These are phyloP conservation scores for Trichomycterus rosablanca DNA, from an alignment of 2,113 vertebrate genomes.

Conservation along the genomic window DNA sequence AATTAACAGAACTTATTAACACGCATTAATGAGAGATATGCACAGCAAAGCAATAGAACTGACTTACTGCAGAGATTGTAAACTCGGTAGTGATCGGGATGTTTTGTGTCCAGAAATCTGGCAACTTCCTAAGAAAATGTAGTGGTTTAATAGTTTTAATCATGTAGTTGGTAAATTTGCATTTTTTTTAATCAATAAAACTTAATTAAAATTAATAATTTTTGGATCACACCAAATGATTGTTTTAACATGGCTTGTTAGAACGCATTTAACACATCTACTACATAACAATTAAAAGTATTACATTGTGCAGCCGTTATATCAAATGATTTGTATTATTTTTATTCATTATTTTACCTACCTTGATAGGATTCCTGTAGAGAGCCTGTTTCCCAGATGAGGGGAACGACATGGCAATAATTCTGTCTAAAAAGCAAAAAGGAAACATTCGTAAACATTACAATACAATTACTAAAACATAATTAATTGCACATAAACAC, in stretches of 20 bases:
- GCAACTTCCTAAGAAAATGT: conserved; percentile 84
- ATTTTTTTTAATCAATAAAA: too few species aligned
- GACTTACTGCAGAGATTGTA: conserved; percentile 96
- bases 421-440: conserved; percentile 69
- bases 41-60: not conserved
- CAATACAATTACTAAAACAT: too few species aligned
- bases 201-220: too few species aligned
- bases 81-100: conserved; percentile 83
- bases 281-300: too few species aligned
- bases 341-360: conserved; percentile 51
- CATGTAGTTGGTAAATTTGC: too few species aligned
- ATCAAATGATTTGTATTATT: conserved; percentile 6
- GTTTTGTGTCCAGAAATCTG: conserved; percentile 87
- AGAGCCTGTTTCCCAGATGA: conserved; percentile 91
- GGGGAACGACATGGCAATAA: conserved; percentile 98
- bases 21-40: not conserved
- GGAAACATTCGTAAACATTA: too few species aligned
- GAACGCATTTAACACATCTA: too few species aligned
- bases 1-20: not conserved
- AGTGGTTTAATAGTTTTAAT: too few species aligned
- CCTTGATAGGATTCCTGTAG: conserved; percentile 90
- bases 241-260: too few species aligned
- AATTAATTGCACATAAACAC: too few species aligned
- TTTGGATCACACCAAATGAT: too few species aligned
- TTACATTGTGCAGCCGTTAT: too few species aligned